These are phyloP conservation scores for Agonopterix alstromeriana DNA, from an alignment of 2,888 invertebrate species.

Conservation along the genomic window DNA sequence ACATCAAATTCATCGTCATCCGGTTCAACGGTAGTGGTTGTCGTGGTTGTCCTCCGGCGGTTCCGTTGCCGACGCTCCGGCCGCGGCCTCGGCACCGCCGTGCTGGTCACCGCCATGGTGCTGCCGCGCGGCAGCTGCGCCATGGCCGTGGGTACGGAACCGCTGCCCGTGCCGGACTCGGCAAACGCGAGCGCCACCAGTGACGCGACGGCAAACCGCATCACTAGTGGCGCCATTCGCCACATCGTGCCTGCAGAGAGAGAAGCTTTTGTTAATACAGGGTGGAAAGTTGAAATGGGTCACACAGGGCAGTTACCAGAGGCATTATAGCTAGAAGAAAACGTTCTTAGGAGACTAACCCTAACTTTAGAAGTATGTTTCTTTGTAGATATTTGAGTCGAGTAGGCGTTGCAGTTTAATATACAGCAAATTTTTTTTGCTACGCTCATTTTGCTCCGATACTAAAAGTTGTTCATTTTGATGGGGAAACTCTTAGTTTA, in stretches of 20 bases:
- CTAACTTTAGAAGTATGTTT: too few species aligned
- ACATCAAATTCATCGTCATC: conserved; percentile 43
- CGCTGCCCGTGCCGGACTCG: conserved; percentile 34
- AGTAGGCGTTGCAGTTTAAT: too few species aligned
- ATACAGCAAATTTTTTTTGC: too few species aligned
- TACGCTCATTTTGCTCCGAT: too few species aligned
- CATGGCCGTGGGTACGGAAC: conserved; percentile 13
- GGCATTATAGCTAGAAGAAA: too few species aligned
- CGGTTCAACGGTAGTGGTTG: conserved; percentile 35
- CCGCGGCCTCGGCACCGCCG: conserved; percentile 17
- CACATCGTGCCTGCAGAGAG: conserved; percentile 51
- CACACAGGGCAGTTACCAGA: too few species aligned
- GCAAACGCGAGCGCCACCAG: conserved; percentile 66
- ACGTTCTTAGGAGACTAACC: too few species aligned
- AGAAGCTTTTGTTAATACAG: background rate
- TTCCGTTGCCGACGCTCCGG: conserved; percentile 36
- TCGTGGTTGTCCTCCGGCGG: conserved; percentile 49
- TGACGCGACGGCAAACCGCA: conserved; percentile 54
- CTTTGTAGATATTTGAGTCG: too few species aligned
- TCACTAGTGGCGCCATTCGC: conserved; percentile 64
- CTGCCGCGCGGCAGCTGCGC: conserved; percentile 9
- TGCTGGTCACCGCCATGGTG: conserved; percentile 14
- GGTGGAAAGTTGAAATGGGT: too few species aligned
- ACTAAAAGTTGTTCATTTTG: too few species aligned
- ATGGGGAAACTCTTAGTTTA: too few species aligned